Evolutionary conservation across 2,888 invertebrate species (phyloP), one percentile per base, ranked within the genome.

Genomic region (Timema podura): DNA sequence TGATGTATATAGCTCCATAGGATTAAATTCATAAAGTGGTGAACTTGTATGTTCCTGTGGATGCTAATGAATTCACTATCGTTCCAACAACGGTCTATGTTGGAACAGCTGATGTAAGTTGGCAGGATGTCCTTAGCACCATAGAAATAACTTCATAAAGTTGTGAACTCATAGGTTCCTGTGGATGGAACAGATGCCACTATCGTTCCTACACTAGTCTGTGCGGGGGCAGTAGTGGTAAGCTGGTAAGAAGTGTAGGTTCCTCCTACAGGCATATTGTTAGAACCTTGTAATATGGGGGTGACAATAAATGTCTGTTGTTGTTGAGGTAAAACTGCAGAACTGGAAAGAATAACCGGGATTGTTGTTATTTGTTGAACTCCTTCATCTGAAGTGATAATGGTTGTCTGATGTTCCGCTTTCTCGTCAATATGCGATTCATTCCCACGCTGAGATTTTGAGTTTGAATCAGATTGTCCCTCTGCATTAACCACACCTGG

Each of bases 291-390:
- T 75, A 88, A 85, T 79, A 88, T 87, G 2, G 88, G 88, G 2
- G 88, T 87, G 9, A 88, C 88, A 72, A 88, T 83, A 78, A 87
- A 88, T 0, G 88, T 87, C 77, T 87, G 88, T 65, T 87, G 87
- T 74, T 87, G 86, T 73, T 85, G 72, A 72, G 81, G 80, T 44
- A 76, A 73, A 6, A 75, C 73, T 8, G 75, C 75, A 68, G 77
- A 77, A 57, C 79, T 78, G 0, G 88, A 86, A 46, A 88, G 87
- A 10, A 88, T 87, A 48, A 88, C 77, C 0, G 88, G 88, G 73
- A 88, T 88, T 10, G 72, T 64, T n/a, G 72, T 69, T 7, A 88
- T 87, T 78, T 88, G 88, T 75, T 87, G 88, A 10, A 82, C 80
- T 73, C 81, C 81, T 10, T 74, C 72, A 71, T 78, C 80, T 68